phyloP scores from a whole-genome alignment of 2,113 vertebrate genomes.

The Sceloporus undulatus region DNA sequence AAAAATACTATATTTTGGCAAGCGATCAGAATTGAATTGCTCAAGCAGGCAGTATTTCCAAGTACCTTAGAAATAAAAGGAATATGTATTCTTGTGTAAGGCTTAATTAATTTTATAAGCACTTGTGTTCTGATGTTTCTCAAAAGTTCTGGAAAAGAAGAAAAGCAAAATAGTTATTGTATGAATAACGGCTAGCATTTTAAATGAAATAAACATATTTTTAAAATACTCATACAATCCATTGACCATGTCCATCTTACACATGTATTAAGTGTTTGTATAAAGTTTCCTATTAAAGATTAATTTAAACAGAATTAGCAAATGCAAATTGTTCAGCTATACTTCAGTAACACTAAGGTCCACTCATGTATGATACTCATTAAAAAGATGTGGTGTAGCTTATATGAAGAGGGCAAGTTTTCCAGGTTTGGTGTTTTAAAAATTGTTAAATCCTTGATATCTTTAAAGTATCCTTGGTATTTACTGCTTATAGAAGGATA shows the following conservation, averaged over 20 bases:
- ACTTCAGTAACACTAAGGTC: not conserved
- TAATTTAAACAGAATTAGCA: not conserved
- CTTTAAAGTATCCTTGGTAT: not conserved
- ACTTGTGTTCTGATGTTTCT: conserved; percentile 99
- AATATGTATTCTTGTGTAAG: conserved; percentile 99
- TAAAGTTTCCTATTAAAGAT: not conserved
- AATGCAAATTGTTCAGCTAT: not conserved
- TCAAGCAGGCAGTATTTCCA: conserved; percentile 14
- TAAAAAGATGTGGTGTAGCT: too few relatives aligned
- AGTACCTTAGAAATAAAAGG: conserved; percentile 99
- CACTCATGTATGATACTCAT: too few relatives aligned
- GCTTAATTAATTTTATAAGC: conserved; percentile 99
- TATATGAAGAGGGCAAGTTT: not conserved
- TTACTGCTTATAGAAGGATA: not conserved
- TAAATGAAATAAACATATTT: not conserved
- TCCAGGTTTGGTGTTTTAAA: not conserved
- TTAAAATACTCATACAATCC: not conserved
- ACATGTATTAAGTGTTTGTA: not conserved
- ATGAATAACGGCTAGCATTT: conserved; percentile 32
- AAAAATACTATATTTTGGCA: not conserved
- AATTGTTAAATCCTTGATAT: not conserved
- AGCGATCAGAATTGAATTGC: not conserved
- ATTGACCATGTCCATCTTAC: not conserved
- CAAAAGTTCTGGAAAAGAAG: conserved; percentile 91
- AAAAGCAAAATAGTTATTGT: conserved; percentile 48